Evolutionary conservation across 64 coral and sea anemone genomes (phyloP).

Genomic region (Stichodactyla mertensii): DNA sequence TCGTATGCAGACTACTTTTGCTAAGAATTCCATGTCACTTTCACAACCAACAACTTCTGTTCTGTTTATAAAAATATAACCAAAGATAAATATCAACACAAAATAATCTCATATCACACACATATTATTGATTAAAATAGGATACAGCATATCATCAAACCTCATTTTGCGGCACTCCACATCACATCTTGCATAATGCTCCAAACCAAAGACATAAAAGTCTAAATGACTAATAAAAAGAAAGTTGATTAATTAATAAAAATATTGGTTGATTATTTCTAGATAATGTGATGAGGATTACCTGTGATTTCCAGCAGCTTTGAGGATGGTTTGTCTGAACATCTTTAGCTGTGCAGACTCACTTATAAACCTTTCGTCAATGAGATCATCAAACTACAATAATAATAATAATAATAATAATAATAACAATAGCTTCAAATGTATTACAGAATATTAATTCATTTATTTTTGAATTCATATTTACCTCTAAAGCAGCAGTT

Average conservation of each 20-base stretch:
- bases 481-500: conserved; percentile 79
- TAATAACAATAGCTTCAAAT: background rate
- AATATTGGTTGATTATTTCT: background rate
- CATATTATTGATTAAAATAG: background rate
- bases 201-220: conserved; percentile 59
- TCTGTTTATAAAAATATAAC: background rate
- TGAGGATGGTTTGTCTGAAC: conserved; percentile 48
- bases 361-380: conserved; percentile 47
- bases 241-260: background rate
- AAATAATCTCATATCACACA: background rate
- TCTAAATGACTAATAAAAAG: conserved; percentile 41
- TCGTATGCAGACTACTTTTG: conserved; percentile 64
- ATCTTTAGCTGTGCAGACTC: conserved; percentile 46
- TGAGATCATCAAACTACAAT: conserved; percentile 56
- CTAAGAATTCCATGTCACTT: conserved; percentile 72
- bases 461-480: background rate
- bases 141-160: background rate
- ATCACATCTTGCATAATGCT: conserved; percentile 52
- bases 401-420: background rate
- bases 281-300: background rate
- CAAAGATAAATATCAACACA: background rate
- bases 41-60: conserved; percentile 54
- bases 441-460: background rate
- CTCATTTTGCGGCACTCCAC: conserved; percentile 52
- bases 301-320: conserved; percentile 55